Evolutionary conservation across 2,797 vertebrate species (phyloP), one percentile per base, ranked within the genome.

Genomic region (Odontamblyopus rebecca): DNA sequence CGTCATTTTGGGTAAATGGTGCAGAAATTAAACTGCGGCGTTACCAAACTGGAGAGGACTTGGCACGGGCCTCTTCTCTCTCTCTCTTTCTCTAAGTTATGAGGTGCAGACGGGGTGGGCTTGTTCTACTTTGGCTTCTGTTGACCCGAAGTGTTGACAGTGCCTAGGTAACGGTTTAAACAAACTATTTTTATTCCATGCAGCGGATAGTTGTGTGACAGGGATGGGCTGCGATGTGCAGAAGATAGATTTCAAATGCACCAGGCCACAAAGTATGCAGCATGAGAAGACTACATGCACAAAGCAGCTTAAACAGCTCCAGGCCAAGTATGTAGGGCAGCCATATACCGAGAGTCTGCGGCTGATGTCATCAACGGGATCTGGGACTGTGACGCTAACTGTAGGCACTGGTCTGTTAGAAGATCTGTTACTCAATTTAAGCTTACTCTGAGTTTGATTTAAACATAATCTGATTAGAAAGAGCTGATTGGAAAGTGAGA

Each of bases 101-200:
- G 82, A 88, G 82, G 85, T 78, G 84, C 82, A 71, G 81, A 86
- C 56, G 82, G 73, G 71, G 71, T 9, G 80, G 60, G 53, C 74
- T 85, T 87, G 88, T 68, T 84, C 82, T 75, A 15, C 82, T 78
- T 89, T 82, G 84, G 88, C 88, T 92, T 79, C 91, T 91, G 90
- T 92, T 91, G 91, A 91, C 89, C 85, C 5, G 83, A 82, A 84
- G 86, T 89, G 88, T 92, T 90, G 89, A 89, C 84, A 89, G 80
- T 84, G 80, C 87, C 91, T 86, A 89, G 91, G 90, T 90, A 91
- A 92, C 91, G 67, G 80, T 89, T 90, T 87, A 88, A 90, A 90
- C 89, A 89, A 86, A 77, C 90, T 89, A 92, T 91, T 90, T 90
- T 87, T 89, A 89, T 75, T 81, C 77, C 80, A 61, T 69, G 77